Evolutionary conservation across 2,888 invertebrate genomes (phyloP), one percentile per base, ranked within the genome.

Genomic region (Drosophila macrothrix): DNA sequence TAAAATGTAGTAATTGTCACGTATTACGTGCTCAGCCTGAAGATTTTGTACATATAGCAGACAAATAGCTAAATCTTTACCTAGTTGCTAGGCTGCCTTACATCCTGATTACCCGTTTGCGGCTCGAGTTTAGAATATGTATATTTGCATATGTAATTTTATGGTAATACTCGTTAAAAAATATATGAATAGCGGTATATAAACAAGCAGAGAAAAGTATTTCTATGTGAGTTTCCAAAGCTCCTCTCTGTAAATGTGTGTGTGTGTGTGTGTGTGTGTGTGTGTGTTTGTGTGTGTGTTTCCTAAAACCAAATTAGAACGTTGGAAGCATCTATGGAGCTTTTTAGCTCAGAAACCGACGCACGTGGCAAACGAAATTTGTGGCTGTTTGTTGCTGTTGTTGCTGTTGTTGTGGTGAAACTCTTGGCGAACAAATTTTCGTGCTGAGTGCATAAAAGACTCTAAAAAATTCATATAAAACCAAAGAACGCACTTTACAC

Each of bases 1-100:
- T 65, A 85, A 88, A 90, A 88, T 90, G 88, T 88, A 82, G 90
- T 88, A 88, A 88, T 88, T 88, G 90, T 90, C 90, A 88, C 87
- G 90, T 82, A 88, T 90, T 88, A 88, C 86, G 82, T 88, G 86
- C 87, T 90, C 76, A 90, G 82, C 73, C 80, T 83, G 74, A 78
- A 85, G 83, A 88, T 87, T 84, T 73, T 73, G 55, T 70, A 78
- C 74, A 66, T 78, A 76, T 50, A 73, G 62, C 72, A 73, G 86
- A 88, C 88, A 84, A 84, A 84, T 88, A 84, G 78, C 88, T 88
- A 84, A 88, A 88, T 84, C 84, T 85, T 82, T 85, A 62, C 75
- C 43, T 62, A 64, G 58, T 55, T 67, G 55, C 65, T 56, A 61
- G 52, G 55, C 62, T 70, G 25, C 70, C 65, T 31, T 39, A 50